These are phyloP conservation scores for Cataglyphis livida DNA, from an alignment of 2,888 invertebrate genomes.

Conservation along the genomic window DNA sequence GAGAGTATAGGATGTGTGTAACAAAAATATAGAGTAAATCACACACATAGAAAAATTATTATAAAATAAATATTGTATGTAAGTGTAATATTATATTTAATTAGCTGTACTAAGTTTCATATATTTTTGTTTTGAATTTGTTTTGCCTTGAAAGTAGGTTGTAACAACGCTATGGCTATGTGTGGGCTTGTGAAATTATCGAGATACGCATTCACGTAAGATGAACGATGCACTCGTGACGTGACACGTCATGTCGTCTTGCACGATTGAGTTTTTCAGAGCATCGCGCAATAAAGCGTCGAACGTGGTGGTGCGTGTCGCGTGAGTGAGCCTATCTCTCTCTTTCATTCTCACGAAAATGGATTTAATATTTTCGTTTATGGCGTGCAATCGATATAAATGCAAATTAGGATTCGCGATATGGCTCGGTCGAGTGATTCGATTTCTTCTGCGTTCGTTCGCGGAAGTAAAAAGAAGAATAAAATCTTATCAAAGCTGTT, in stretches of 20 bases:
- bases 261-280: constrained; percentile 67
- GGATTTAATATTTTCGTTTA: constrained; percentile 80
- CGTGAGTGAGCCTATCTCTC: constrained; percentile 56
- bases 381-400: constrained; percentile 81
- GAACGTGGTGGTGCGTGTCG: constrained; percentile 55
- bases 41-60: background rate
- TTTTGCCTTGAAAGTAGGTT: background rate
- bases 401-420: constrained; percentile 76
- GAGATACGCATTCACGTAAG: background rate
- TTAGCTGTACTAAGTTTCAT: background rate
- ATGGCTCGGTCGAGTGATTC: constrained; percentile 55
- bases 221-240: constrained; percentile 9
- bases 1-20: background rate
- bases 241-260: constrained; percentile 62
- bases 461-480: constrained; percentile 43
- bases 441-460: constrained; percentile 52
- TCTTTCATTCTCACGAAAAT: constrained; percentile 67
- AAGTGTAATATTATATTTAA: background rate
- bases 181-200: background rate
- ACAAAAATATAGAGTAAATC: background rate
- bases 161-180: background rate
- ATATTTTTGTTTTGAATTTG: background rate
- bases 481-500: constrained; percentile 61
- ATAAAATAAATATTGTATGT: background rate
- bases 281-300: constrained; percentile 44